A percentile compares a stretch with the other conserved stretches of the same genome.
phyloP scores from a whole-genome alignment of 2,113 vertebrate species.

The Microcebus ravelobensis region DNA sequence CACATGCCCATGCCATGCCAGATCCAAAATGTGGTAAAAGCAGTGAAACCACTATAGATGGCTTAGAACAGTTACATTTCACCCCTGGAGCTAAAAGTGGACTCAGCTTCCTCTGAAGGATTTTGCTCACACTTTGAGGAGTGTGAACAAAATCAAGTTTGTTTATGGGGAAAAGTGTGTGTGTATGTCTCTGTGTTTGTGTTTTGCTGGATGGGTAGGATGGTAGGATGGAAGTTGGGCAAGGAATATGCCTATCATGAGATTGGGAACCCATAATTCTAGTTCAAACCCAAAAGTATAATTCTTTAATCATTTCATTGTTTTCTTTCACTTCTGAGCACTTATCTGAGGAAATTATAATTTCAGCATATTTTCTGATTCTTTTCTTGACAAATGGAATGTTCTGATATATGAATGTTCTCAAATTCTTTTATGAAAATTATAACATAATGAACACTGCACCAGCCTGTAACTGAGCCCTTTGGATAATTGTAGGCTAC shows the following conservation, averaged over 20 bases:
- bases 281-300: neutral
- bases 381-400: neutral
- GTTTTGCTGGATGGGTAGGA: neutral
- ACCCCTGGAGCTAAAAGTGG: fast-evolving
- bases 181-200: neutral
- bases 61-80: neutral
- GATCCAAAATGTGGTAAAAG: neutral
- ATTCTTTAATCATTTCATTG: neutral
- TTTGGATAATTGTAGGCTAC: neutral
- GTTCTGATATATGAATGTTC: neutral
- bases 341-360: neutral
- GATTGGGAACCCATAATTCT: neutral
- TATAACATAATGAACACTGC: neutral
- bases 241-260: neutral
- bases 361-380: neutral
- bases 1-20: neutral
- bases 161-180: neutral
- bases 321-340: slow-evolving; percentile 1
- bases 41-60: neutral
- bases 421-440: neutral
- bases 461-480: neutral
- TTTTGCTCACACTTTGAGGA: neutral
- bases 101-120: neutral
- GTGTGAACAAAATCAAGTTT: neutral
- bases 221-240: neutral